phyloP scores from a whole-genome alignment of 2,888 invertebrate species.

The Drosophila siamana region DNA sequence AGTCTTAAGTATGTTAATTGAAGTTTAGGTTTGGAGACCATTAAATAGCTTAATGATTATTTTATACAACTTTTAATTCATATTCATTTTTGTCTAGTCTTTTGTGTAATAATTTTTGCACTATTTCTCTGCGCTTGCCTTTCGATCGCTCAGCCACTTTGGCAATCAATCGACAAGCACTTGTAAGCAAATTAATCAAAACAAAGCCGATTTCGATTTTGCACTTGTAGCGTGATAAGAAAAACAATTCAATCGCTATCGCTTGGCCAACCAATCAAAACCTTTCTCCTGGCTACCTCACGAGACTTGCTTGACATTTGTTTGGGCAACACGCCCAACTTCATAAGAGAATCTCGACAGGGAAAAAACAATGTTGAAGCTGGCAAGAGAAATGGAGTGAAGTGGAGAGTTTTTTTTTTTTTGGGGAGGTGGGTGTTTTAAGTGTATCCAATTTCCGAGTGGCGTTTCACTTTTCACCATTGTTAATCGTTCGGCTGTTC shows the following conservation, averaged over 20 bases:
- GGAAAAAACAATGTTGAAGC: background rate
- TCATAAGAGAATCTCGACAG: constrained; percentile 11
- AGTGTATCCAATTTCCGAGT: constrained; percentile 48
- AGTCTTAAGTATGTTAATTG: no score
- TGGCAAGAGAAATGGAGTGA: constrained; percentile 11
- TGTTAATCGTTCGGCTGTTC: constrained; percentile 41
- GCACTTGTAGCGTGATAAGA: constrained; percentile 26
- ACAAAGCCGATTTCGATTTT: constrained; percentile 15
- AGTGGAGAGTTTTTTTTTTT: no score
- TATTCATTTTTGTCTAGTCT: no score
- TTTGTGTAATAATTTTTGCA: background rate
- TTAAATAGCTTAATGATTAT: no score
- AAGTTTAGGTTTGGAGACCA: no score
- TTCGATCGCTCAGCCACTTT: constrained; percentile 20
- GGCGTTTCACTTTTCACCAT: constrained; percentile 68
- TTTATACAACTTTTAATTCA: no score
- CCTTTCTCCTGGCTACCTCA: constrained; percentile 49
- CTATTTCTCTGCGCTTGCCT: background rate
- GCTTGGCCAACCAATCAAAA: constrained; percentile 26
- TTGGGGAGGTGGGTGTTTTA: background rate
- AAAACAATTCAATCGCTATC: constrained; percentile 27
- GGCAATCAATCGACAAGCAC: constrained; percentile 31
- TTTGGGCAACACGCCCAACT: constrained; percentile 44
- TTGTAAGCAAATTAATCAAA: constrained; percentile 4
- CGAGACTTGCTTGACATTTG: constrained; percentile 52